phyloP scores from a whole-genome alignment of 2,113 vertebrate species.

The Casuarius casuarius region DNA sequence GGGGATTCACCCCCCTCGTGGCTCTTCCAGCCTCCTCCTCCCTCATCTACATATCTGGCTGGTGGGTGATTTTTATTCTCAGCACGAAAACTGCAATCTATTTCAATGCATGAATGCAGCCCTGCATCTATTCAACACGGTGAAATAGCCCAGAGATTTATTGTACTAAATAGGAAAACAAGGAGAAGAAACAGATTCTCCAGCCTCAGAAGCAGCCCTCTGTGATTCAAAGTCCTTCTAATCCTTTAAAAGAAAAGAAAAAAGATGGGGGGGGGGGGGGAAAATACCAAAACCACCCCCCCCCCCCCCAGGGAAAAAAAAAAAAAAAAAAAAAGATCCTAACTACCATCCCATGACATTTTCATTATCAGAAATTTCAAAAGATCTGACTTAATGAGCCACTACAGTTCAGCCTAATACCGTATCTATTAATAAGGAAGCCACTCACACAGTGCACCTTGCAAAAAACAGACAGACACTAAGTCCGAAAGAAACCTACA shows the following conservation, averaged over 20 bases:
- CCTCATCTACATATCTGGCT: constrained; percentile 59
- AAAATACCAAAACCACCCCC: neutral
- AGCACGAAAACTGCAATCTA: constrained; percentile 75
- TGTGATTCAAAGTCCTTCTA: constrained; percentile 2
- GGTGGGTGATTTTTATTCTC: constrained; percentile 66
- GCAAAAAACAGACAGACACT: neutral
- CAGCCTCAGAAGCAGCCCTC: neutral
- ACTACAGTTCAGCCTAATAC: neutral
- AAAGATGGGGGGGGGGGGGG: neutral
- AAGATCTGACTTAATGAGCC: neutral
- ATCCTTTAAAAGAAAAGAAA: neutral
- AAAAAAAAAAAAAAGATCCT: neutral
- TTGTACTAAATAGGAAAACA: constrained; percentile 38
- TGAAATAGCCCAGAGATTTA: constrained; percentile 42
- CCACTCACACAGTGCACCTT: neutral
- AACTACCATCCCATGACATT: neutral
- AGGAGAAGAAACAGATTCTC: neutral
- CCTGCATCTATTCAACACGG: constrained; percentile 54
- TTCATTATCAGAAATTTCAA: neutral
- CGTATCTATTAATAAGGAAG: neutral
- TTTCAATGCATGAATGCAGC: constrained; percentile 73
- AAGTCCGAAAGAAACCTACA: constrained; percentile 20
- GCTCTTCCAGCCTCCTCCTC: constrained; percentile 20
- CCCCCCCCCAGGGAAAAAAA: neutral
- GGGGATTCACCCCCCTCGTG: neutral